phyloP scores from a whole-genome alignment of 1,140 invertebrate species.

The Eurytemora carolleeae region DNA sequence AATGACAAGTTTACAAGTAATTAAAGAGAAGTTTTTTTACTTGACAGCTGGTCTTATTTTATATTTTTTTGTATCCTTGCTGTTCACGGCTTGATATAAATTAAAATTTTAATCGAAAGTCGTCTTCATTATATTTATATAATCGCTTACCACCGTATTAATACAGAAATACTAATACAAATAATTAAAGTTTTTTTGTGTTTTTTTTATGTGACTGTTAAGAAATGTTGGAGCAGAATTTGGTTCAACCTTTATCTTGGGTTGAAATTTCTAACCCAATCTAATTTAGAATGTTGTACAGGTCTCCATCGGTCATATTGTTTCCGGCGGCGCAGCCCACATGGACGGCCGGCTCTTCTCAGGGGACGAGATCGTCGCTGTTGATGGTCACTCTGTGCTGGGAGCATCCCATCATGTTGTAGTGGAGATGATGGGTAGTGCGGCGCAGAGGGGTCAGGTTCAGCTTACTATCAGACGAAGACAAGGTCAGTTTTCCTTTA shows the following conservation, averaged over 20 bases:
- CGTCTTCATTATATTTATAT: too few species aligned
- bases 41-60: too few species aligned
- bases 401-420: conserved; percentile 72
- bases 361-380: conserved; percentile 72
- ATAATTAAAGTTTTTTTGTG: too few species aligned
- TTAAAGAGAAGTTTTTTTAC: too few species aligned
- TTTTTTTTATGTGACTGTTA: too few species aligned
- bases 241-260: conserved; percentile 13
- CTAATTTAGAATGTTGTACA: conserved; percentile 21
- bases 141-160: too few species aligned
- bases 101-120: too few species aligned
- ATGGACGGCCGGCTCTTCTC: conserved; percentile 60
- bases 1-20: too few species aligned
- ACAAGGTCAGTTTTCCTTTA: conserved; percentile 28
- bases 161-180: too few species aligned
- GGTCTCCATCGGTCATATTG: conserved; percentile 83
- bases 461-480: conserved; percentile 44
- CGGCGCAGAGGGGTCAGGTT: conserved; percentile 53
- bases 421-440: conserved; percentile 66
- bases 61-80: too few species aligned
- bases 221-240: conserved; percentile 19
- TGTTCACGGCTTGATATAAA: too few species aligned
- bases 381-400: conserved; percentile 56
- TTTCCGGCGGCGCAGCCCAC: conserved; percentile 73
- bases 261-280: too few species aligned